phyloP scores from a whole-genome alignment of 1,140 invertebrate genomes.

The Leptopilina clavipes region DNA sequence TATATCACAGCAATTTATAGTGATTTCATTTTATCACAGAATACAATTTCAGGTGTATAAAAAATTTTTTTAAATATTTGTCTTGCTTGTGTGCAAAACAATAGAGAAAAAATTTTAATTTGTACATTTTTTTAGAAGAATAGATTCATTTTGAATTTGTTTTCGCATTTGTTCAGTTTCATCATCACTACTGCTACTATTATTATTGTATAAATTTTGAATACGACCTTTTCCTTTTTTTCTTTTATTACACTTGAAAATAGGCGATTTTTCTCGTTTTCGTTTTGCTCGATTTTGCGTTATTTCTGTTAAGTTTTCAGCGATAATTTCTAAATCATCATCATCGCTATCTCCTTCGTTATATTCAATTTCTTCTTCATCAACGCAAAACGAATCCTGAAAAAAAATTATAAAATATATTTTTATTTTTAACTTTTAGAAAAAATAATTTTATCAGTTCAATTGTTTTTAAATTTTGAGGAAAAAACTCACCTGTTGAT shows the following conservation, averaged over 20 bases:
- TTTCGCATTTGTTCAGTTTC: slow-evolving; percentile 50
- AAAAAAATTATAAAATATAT: too few relatives aligned
- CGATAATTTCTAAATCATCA: slow-evolving; percentile 3
- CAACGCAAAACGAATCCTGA: slow-evolving; percentile 56
- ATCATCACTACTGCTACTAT: slow-evolving; percentile 50
- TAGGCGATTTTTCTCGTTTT: not conserved
- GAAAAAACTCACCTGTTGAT: slow-evolving; percentile 62
- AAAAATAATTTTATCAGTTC: too few relatives aligned
- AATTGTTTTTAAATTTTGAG: too few relatives aligned
- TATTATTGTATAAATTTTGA: slow-evolving; percentile 6
- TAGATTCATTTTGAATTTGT: slow-evolving; percentile 49
- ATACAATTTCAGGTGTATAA: too few relatives aligned
- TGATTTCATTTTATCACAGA: too few relatives aligned
- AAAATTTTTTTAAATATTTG: not conserved
- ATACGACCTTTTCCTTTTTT: slow-evolving; percentile 36
- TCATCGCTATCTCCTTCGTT: slow-evolving; percentile 29
- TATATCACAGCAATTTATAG: too few relatives aligned
- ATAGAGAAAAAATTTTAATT: slow-evolving; percentile 23
- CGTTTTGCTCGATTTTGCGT: slow-evolving; percentile 1
- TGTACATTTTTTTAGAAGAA: slow-evolving; percentile 38
- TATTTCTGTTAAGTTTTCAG: not conserved
- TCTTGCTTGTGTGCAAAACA: not conserved
- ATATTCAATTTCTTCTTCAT: slow-evolving; percentile 40
- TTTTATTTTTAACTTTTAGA: too few relatives aligned
- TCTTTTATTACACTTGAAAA: slow-evolving; percentile 39